These are phyloP conservation scores for Theretra japonica DNA, from an alignment of 2,888 invertebrate genomes.

Conservation along the genomic window DNA sequence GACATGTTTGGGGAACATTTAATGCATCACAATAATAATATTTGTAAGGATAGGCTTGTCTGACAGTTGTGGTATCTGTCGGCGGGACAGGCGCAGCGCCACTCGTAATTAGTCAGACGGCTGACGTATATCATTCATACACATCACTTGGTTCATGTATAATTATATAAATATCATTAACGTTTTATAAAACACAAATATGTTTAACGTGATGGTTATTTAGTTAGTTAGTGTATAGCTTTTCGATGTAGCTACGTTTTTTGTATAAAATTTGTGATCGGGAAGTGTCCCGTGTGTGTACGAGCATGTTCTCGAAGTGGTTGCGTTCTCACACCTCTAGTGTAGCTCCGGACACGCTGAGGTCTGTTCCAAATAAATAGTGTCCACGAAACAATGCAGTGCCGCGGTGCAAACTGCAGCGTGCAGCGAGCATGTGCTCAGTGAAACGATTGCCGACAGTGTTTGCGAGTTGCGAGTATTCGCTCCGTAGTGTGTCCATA, in stretches of 20 bases:
- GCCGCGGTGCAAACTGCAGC: not conserved
- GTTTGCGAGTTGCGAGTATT: constrained; percentile 21
- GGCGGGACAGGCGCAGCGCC: constrained; percentile 28
- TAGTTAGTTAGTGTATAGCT: constrained; percentile 76
- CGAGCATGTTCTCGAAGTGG: constrained; percentile 16
- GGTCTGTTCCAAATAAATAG: constrained; percentile 34
- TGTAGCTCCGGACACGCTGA: constrained; percentile 30
- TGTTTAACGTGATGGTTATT: constrained; percentile 61
- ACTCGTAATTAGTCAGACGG: constrained; percentile 40
- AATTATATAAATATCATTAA: constrained; percentile 50
- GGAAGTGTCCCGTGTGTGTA: constrained; percentile 43
- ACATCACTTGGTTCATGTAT: constrained; percentile 67
- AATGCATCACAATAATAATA: constrained; percentile 25
- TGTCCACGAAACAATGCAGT: constrained; percentile 12
- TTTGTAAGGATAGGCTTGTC: not conserved
- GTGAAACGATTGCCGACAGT: not conserved
- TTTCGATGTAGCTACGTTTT: constrained; percentile 67
- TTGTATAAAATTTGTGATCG: constrained; percentile 58
- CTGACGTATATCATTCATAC: constrained; percentile 73
- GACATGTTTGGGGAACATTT: not conserved
- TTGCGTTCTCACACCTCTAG: not conserved
- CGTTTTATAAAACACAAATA: constrained; percentile 57
- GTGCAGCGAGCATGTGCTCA: not conserved
- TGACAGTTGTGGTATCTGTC: not conserved
- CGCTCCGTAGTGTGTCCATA: constrained; percentile 31